Evolutionary conservation across 2,888 invertebrate species (phyloP).

Genomic region (Lamellibrachia satsuma): DNA sequence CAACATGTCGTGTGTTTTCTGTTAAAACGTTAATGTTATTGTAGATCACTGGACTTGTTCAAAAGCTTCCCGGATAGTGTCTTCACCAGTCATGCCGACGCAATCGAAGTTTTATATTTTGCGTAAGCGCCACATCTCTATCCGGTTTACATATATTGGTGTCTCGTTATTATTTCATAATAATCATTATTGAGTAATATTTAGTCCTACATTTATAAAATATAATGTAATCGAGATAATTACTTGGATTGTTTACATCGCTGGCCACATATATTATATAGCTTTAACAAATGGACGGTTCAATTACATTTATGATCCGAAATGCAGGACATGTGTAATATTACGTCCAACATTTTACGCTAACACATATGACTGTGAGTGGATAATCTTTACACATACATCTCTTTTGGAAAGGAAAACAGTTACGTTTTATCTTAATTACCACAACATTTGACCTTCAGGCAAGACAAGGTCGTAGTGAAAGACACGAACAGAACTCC

Average conservation of each 20-base stretch:
- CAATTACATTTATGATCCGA: too few relatives aligned
- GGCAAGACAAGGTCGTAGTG: conserved; percentile 47
- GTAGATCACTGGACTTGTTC: not conserved
- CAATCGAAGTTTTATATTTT: not conserved
- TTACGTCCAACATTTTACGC: not conserved
- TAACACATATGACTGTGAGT: not conserved
- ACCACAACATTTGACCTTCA: conserved; percentile 23
- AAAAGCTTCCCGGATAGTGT: not conserved
- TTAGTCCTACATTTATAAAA: not conserved
- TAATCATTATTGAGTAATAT: not conserved
- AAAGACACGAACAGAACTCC: conserved; percentile 59
- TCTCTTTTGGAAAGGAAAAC: conserved; percentile 50
- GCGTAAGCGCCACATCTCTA: not conserved
- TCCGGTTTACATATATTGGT: not conserved
- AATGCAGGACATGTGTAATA: not conserved
- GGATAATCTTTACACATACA: not conserved
- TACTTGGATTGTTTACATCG: too few relatives aligned
- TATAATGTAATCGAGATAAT: too few relatives aligned
- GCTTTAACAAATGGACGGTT: too few relatives aligned
- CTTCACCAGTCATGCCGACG: not conserved
- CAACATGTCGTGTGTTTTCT: not conserved
- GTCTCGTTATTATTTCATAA: not conserved
- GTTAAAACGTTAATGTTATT: not conserved
- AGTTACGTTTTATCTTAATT: not conserved
- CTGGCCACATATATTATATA: too few relatives aligned